Evolutionary conservation across 2,888 invertebrate species (phyloP).

Genomic region (Iselma pallidipennis): DNA sequence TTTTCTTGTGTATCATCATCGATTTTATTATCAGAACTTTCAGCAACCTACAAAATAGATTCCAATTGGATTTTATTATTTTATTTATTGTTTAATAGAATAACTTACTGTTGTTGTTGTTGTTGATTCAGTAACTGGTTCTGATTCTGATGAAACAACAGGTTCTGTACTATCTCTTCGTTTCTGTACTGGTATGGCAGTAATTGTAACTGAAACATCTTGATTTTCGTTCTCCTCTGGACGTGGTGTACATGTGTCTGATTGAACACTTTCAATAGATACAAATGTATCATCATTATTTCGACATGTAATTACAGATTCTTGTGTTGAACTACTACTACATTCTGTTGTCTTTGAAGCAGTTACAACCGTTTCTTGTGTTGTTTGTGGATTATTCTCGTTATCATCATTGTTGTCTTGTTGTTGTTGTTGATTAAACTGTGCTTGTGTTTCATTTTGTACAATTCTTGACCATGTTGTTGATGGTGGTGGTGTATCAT

Average conservation of each 20-base stretch:
- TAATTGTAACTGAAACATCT: slow-evolving; percentile 21
- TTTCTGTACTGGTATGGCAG: slow-evolving; percentile 45
- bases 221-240: slow-evolving; percentile 33
- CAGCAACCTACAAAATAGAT: not conserved
- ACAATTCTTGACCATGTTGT: slow-evolving; percentile 32
- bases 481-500: slow-evolving; percentile 52
- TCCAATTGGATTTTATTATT: not conserved
- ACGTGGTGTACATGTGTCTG: slow-evolving; percentile 31
- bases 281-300: slow-evolving; percentile 38
- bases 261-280: slow-evolving; percentile 38
- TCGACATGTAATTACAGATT: slow-evolving; percentile 22
- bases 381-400: slow-evolving; percentile 7
- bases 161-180: slow-evolving; percentile 45
- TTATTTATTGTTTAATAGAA: not conserved
- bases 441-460: slow-evolving; percentile 17
- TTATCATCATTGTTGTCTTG: slow-evolving; percentile 12
- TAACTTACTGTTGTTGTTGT: not conserved
- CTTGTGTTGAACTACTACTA: slow-evolving; percentile 29
- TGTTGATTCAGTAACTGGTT: slow-evolving; percentile 3
- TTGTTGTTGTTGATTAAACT: slow-evolving; percentile 4
- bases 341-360: slow-evolving; percentile 15
- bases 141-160: slow-evolving; percentile 35
- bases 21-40: not conserved
- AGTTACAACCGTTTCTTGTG: slow-evolving; percentile 24
- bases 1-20: slow-evolving; percentile 55